Evolutionary conservation across 2,888 invertebrate genomes (phyloP), one percentile per base, ranked within the genome.

Genomic region (Augiades crinisus): DNA sequence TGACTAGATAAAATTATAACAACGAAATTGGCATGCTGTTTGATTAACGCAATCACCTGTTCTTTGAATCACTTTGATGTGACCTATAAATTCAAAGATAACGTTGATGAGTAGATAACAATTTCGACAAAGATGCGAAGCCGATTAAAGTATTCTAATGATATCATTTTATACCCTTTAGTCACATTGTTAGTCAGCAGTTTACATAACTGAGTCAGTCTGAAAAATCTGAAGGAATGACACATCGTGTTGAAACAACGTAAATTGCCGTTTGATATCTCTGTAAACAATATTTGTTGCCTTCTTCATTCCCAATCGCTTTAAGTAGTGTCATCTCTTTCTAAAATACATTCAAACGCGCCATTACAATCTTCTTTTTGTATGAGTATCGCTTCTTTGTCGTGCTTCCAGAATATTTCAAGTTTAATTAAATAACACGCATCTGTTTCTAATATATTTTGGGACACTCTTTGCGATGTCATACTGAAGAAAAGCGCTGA

Each of bases 131-230:
- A 71, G 62, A 65, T 57, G 31, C 62, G 59, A 62, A 69, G 65
- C 68, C 71, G 67, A 76, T 76, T 68, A 65, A 61, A 64, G 58
- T 64, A 44, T 51, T 46, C 34, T 60, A 67, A 66, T 84, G 80
- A 83, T 72, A 81, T 86, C 84, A 83, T 64, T 68, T 53, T 68
- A 63, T 70, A 58, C 58, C 61, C 64, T 63, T 69, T 68, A 70
- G 67, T 76, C 75, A 74, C 61, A 40, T 59, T 58, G 56, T 75
- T 76, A 75, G 65, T 76, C 72, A 72, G 63, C 57, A 62, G 72
- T 78, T 72, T 70, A 68, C 67, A 72, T 62, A 67, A 75, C 67
- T 86, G 85, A 84, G 62, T 85, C 84, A 85, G 59, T 49, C 67
- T 62, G 61, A 70, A 76, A 72, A 69, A 67, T 65, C 62, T 73